Conservation (phyloP, 2,888 invertebrate species). For the Dasysyrphus tricinctus region DNA sequence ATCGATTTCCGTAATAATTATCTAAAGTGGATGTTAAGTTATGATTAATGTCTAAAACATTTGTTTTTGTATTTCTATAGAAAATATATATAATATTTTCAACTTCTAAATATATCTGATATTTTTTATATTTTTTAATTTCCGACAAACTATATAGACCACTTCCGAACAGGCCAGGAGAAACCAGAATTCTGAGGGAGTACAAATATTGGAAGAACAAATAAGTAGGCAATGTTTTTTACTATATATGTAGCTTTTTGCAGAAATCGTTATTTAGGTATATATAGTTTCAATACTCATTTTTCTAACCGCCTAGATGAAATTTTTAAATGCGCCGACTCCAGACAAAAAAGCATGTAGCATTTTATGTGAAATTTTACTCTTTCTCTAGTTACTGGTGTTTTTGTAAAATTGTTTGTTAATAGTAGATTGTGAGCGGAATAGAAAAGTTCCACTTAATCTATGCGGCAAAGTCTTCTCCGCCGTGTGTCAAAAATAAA, state of each 20-base stretch:
- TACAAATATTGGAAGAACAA: slow-evolving; percentile 14
- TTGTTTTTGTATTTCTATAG: slow-evolving; percentile 11
- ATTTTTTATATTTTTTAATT: slow-evolving; percentile 11
- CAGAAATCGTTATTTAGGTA: slow-evolving; percentile 14
- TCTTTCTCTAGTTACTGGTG: neutral
- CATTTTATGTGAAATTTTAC: neutral
- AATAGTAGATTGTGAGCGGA: slow-evolving; percentile 9
- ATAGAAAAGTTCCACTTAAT: slow-evolving; percentile 13
- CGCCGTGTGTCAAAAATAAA: slow-evolving; percentile 14
- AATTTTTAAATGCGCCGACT: slow-evolving; percentile 27
- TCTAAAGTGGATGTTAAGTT: slow-evolving; percentile 21
- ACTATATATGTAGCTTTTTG: slow-evolving; percentile 14
- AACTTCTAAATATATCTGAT: slow-evolving; percentile 21
- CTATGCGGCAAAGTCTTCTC: slow-evolving; percentile 24
- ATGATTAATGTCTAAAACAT: slow-evolving; percentile 26
- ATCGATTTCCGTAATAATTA: slow-evolving; percentile 45
- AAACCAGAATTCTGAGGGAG: slow-evolving; percentile 67
- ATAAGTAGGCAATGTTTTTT: slow-evolving; percentile 27
- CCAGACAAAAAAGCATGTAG: neutral
- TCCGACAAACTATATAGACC: slow-evolving; percentile 45
- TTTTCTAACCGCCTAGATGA: slow-evolving; percentile 27
- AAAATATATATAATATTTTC: slow-evolving; percentile 8
- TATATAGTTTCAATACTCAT: neutral
- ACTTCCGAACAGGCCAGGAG: slow-evolving; percentile 71
- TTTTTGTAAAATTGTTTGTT: slow-evolving; percentile 3